These are phyloP conservation scores for Premnoplex brunnescens DNA, from an alignment of 2,797 vertebrate genomes.

Conservation along the genomic window DNA sequence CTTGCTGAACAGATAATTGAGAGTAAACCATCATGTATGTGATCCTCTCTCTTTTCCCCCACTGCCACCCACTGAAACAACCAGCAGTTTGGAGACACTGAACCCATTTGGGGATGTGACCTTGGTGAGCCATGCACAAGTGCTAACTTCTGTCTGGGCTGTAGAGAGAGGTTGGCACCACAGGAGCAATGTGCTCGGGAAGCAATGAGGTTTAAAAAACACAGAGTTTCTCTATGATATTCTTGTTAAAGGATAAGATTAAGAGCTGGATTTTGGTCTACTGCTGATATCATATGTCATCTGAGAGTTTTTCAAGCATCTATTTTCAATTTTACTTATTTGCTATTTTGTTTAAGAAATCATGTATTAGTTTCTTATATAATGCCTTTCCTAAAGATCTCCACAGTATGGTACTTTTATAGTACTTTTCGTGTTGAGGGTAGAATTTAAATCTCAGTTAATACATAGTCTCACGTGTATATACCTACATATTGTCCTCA, in stretches of 20 bases:
- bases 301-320: background rate
- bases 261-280: background rate
- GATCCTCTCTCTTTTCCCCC: background rate
- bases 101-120: background rate
- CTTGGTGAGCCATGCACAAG: rapidly evolving
- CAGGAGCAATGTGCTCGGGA: background rate
- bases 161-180: background rate
- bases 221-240: background rate
- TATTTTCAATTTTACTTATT: background rate
- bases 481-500: background rate
- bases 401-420: background rate
- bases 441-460: background rate
- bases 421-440: background rate
- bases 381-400: background rate
- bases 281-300: background rate
- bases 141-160: background rate
- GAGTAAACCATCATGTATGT: background rate
- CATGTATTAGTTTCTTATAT: background rate
- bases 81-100: background rate
- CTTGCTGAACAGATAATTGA: slow-evolving; percentile 23
- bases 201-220: background rate
- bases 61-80: background rate
- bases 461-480: background rate
- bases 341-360: background rate
- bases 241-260: background rate